phyloP scores from a whole-genome alignment of 2,797 vertebrate genomes.

The Diplodus sargus region DNA sequence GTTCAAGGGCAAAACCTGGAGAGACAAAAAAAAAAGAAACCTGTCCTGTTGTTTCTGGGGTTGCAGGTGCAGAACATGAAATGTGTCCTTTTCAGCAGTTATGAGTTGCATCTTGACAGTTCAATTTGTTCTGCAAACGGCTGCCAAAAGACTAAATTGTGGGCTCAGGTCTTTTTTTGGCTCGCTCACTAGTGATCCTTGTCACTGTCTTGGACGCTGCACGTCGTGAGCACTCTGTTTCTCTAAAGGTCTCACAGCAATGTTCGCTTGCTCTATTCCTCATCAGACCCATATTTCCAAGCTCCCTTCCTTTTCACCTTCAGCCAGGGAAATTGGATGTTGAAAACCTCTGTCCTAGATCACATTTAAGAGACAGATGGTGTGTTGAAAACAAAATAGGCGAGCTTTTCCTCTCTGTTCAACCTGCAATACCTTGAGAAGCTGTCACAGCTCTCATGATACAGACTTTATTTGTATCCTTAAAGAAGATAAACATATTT shows the following conservation, averaged over 20 bases:
- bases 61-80: conserved; percentile 49
- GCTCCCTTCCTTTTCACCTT: conserved; percentile 20
- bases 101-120: conserved; percentile 55
- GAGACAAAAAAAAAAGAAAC: not conserved
- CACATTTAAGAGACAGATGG: conserved; percentile 30
- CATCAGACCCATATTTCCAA: conserved; percentile 16
- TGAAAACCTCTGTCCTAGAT: conserved; percentile 24
- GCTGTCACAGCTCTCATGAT: not conserved
- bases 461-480: not conserved
- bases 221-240: conserved; percentile 41
- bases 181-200: conserved; percentile 27
- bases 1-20: not conserved
- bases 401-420: not conserved
- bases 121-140: conserved; percentile 60
- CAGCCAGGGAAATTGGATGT: conserved; percentile 9
- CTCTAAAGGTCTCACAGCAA: conserved; percentile 28
- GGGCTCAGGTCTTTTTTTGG: conserved; percentile 20
- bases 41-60: conserved; percentile 19
- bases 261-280: conserved; percentile 27
- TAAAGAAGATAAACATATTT: not conserved
- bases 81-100: conserved; percentile 52
- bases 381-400: conserved; percentile 18
- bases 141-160: conserved; percentile 47
- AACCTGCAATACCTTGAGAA: not conserved
- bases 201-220: conserved; percentile 32